These are phyloP conservation scores for Drosophila eugracilis DNA, from an alignment of 1,140 invertebrate genomes.

Conservation along the genomic window DNA sequence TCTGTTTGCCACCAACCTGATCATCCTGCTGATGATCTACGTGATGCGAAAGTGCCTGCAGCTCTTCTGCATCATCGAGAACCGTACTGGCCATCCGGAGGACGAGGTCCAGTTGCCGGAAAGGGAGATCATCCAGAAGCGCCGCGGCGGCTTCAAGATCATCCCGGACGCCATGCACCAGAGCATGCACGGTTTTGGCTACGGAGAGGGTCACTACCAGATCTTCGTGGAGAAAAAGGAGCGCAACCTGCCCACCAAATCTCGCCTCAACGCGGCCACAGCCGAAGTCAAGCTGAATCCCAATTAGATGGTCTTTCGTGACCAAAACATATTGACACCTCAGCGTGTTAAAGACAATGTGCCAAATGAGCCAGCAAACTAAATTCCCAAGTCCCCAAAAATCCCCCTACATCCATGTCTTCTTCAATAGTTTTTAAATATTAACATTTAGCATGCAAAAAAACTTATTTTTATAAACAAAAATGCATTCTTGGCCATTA, in stretches of 20 bases:
- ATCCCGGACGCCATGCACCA: constrained; percentile 72
- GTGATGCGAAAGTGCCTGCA: constrained; percentile 74
- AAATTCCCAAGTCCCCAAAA: not conserved
- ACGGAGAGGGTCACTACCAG: constrained; percentile 78
- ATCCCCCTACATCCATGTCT: constrained; percentile 28
- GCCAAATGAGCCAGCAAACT: constrained; percentile 53
- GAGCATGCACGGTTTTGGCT: constrained; percentile 78
- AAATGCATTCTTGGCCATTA: constrained; percentile 54
- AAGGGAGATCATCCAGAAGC: constrained; percentile 20
- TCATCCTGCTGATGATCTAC: constrained; percentile 72
- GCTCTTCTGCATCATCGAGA: constrained; percentile 77
- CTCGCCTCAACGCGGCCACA: constrained; percentile 73
- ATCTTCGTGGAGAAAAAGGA: constrained; percentile 82
- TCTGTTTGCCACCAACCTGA: constrained; percentile 73
- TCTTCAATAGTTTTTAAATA: constrained; percentile 52
- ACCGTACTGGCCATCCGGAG: constrained; percentile 45
- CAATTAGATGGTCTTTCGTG: constrained; percentile 57
- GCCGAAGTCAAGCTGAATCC: constrained; percentile 83
- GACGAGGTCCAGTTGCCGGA: constrained; percentile 15
- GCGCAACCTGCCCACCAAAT: constrained; percentile 72
- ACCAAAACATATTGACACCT: constrained; percentile 16
- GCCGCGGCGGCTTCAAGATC: constrained; percentile 58
- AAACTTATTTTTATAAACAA: constrained; percentile 22
- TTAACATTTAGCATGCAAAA: constrained; percentile 29
- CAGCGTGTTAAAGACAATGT: constrained; percentile 50